Evolutionary conservation across 2,113 vertebrate species (phyloP), one percentile per base, ranked within the genome.

Genomic region (Odontophorus gujanensis): DNA sequence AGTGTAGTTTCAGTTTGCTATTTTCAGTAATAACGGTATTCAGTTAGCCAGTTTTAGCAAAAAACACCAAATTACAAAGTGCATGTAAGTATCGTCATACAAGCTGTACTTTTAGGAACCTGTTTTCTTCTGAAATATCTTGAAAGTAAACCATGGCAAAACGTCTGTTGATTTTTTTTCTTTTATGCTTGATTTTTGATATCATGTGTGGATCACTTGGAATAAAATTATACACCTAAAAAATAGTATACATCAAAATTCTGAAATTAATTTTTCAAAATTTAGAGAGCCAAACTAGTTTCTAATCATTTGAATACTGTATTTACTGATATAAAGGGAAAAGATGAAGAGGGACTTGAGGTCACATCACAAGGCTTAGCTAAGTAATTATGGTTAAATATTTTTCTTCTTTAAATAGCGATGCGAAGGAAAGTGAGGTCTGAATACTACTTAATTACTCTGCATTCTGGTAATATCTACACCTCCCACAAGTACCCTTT

Each of bases 11-110:
- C 45, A 92, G 65, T 63, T 75, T 94, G 89, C 82, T 77, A 62
- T 95, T 96, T 93, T 96, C 75, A 81, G 63, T 91, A 82, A 81
- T 90, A 94, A 96, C 24, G 7, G 81, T 90, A 95, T 96, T 94
- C 91, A 95, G 48, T 92, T 92, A 86, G 72, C 75, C 50, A 51
- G 97, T 94, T 95, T 97, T 96, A 96, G 91, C 76, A 79, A 91
- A 55, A 82, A 96, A 93, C 80, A 90, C 50, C 91, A 92, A 97
- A 97, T 96, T 97, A 96, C 47, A 72, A 86, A 86, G 68, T 93
- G 76, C 69, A 13, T 86, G 67, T 59, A 93, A 96, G 45, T 53
- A 84, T 82, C 40, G 4, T 77, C 38, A 36, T 72, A 26, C 63
- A 59, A 81, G 72, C 89, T 91, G 66, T 89, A 61, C 65, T 90